Conservation (phyloP, 2,113 vertebrate species). For the Anguilla rostrata region DNA sequence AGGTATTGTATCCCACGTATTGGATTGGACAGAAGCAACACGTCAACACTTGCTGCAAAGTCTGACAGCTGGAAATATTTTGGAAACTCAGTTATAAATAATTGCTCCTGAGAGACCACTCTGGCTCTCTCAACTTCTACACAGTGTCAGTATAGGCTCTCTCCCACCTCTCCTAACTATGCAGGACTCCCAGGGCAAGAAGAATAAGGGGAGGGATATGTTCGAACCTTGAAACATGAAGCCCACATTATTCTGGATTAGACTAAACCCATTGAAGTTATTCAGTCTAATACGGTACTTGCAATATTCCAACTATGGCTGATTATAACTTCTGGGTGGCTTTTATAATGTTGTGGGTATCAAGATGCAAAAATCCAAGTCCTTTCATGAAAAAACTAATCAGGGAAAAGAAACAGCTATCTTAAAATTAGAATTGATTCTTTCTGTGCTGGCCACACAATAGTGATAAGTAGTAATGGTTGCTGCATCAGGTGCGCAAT, state of each 20-base stretch:
- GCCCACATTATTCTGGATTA: background rate
- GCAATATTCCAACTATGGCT: background rate
- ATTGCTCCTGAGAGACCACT: background rate
- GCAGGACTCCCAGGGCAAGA: background rate
- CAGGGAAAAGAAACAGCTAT: background rate
- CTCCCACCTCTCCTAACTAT: background rate
- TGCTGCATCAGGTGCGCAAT: background rate
- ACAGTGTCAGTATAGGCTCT: background rate
- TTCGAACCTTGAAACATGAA: background rate
- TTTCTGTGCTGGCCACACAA: background rate
- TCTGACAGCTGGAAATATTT: background rate
- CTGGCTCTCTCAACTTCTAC: background rate
- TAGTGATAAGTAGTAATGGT: background rate
- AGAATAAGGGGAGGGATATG: background rate
- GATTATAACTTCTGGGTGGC: background rate
- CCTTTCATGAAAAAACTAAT: background rate
- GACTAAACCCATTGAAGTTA: background rate
- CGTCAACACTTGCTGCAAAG: background rate
- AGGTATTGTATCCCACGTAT: background rate
- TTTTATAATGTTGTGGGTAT: background rate
- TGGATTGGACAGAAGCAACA: background rate
- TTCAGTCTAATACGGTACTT: background rate
- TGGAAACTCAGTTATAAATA: background rate
- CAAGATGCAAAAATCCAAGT: background rate
- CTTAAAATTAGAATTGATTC: background rate